Evolutionary conservation across 92 coral and sea anemone species (phyloP).

Genomic region (Diadumene lineata): DNA sequence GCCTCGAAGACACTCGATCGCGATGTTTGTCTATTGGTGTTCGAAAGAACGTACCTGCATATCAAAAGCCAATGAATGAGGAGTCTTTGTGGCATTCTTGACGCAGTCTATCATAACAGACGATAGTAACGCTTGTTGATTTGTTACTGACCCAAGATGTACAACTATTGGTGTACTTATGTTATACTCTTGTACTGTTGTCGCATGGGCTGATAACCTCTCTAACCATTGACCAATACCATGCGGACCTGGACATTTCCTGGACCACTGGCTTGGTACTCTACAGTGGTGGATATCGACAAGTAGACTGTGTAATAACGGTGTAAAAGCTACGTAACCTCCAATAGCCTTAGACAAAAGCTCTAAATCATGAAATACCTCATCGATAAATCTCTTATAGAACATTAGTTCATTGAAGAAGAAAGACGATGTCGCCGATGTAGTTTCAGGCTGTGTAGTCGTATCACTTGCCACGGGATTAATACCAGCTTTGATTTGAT

Average conservation of each 20-base stretch:
- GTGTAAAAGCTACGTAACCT: slow-evolving; percentile 61
- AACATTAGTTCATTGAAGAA: slow-evolving; percentile 48
- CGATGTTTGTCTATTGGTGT: too few species aligned
- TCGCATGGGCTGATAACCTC: slow-evolving; percentile 17
- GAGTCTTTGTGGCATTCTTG: slow-evolving; percentile 47
- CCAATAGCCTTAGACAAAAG: slow-evolving; percentile 50
- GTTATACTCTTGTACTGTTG: slow-evolving; percentile 37
- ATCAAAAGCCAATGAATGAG: slow-evolving; percentile 55
- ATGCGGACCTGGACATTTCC: slow-evolving; percentile 7
- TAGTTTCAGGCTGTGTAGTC: slow-evolving; percentile 16
- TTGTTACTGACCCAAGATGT: slow-evolving; percentile 60
- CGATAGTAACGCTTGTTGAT: slow-evolving; percentile 75
- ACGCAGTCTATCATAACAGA: slow-evolving; percentile 72
- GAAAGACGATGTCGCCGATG: slow-evolving; percentile 46
- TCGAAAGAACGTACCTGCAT: slow-evolving; percentile 75
- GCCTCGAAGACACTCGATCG: too few species aligned
- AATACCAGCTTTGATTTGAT: slow-evolving; percentile 8
- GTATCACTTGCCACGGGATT: too few species aligned
- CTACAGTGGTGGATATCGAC: slow-evolving; percentile 32
- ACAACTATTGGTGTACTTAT: slow-evolving; percentile 32
- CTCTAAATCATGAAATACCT: slow-evolving; percentile 28
- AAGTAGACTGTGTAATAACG: slow-evolving; percentile 43
- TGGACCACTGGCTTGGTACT: slow-evolving; percentile 53
- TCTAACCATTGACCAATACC: slow-evolving; percentile 49
- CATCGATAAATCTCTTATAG: slow-evolving; percentile 25